Evolutionary conservation across 35 echinoderm and acorn worm species (phyloP).

Genomic region (Ophiothrix spiculata): DNA sequence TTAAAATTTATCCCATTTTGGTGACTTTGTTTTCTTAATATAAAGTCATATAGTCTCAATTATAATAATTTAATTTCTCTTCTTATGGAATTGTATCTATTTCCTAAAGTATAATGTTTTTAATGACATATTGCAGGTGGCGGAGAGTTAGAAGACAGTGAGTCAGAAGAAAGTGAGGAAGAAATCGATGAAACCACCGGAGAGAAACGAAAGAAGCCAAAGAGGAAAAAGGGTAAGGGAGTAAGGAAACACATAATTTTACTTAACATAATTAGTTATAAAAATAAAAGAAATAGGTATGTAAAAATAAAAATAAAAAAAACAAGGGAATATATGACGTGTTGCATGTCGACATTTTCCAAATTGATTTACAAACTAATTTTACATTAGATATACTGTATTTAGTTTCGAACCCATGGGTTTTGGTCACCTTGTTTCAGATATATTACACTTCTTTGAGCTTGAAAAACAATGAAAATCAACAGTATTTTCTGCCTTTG

Average conservation of each 20-base stretch:
- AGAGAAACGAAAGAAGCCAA: conserved; percentile 48
- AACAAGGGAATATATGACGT: not conserved
- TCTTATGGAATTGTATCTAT: no score
- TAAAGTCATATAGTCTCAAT: not conserved
- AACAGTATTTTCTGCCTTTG: no score
- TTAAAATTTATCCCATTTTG: not conserved
- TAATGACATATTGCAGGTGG: not conserved
- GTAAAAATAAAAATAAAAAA: not conserved
- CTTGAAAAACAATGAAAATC: no score
- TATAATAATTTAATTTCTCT: no score
- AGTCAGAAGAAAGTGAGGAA: conserved; percentile 69
- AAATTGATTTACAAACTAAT: not conserved
- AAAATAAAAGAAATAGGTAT: not conserved
- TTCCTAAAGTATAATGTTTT: no score
- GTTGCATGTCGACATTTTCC: not conserved
- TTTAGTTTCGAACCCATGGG: no score
- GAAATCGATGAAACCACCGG: conserved; percentile 63
- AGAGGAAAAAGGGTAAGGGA: conserved; percentile 70
- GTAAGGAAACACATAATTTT: not conserved
- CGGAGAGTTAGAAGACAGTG: conserved; percentile 17
- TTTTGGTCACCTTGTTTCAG: no score
- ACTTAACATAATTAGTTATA: not conserved
- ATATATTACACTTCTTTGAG: no score
- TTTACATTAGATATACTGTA: not conserved
- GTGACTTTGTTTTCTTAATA: not conserved